Base-by-base conservation (phyloP, 2,797 vertebrate species). In the Rhynchotus rufescens region DNA sequence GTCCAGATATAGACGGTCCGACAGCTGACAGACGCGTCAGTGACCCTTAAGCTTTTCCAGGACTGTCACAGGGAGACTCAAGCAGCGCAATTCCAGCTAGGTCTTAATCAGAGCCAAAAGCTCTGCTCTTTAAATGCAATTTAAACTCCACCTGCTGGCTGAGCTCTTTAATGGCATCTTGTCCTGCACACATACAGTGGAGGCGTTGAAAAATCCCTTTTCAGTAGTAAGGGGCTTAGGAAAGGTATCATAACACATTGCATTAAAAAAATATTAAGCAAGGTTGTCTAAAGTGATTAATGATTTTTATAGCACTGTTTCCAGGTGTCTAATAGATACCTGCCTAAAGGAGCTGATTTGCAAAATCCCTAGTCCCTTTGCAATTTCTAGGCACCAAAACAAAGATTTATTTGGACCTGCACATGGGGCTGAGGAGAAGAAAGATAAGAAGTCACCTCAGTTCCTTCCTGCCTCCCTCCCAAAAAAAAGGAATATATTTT, bases 101-200 rank as follows among this genome's bases (percentile, higher is more conserved):
- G 9, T 65, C 45, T 75, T 67, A 60, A 74, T 36, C 47, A 10
- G 52, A 82, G 28, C 9, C 80, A 34, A 52, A 90, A 93, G 30
- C 22, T 71, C 45, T 25, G 15, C 64, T 32, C 60, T 71, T 85
- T 73, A 84, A 93, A 89, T 16, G 89, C 86, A 83, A 86, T 94
- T 87, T 91, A 95, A 95, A 95, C 95, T 95, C 95, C 96, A 95
- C 89, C 96, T 96, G 87, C 95, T 95, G 96, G 96, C 76, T 92
- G 90, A 92, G 85, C 68, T 77, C 75, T 71, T 93, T 79, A 84
- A 93, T 6, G 85, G 72, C 95, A 95, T 77, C 68, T 8, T 13
- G 22, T 42, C 65, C 42, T 16, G 47, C 30, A 49, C 26, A 25
- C 15, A 57, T 26, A 64, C 3, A 34, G 44, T 3, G 32, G 84